Percentiles rank a stretch among this genome's conserved stretches.
Conservation (phyloP, 2,888 invertebrate species). For the Steinernema carpocapsae region DNA sequence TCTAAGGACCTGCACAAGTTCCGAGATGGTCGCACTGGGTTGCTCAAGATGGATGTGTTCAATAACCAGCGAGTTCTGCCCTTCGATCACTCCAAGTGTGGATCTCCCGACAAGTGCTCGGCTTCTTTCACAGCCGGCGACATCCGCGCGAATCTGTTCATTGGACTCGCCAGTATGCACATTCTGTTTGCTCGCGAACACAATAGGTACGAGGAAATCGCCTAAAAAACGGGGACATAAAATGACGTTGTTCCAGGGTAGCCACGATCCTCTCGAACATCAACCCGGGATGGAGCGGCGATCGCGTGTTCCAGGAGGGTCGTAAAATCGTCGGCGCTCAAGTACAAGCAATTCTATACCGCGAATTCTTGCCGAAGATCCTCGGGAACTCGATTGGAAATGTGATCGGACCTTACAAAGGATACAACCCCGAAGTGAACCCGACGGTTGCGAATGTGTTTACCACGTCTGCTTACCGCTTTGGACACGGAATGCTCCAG, state of each 20-base stretch:
- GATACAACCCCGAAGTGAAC: slow-evolving; percentile 79
- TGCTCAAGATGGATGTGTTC: slow-evolving; percentile 51
- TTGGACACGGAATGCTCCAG: slow-evolving; percentile 95
- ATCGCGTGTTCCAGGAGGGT: slow-evolving; percentile 83
- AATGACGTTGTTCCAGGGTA: slow-evolving; percentile 73
- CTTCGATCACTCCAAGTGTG: slow-evolving; percentile 65
- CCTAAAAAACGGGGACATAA: not conserved
- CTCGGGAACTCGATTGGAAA: slow-evolving; percentile 79
- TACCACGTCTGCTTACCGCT: slow-evolving; percentile 89
- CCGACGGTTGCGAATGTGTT: slow-evolving; percentile 92
- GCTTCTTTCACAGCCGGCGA: slow-evolving; percentile 64
- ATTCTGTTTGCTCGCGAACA: slow-evolving; percentile 84
- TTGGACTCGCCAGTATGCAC: slow-evolving; percentile 74
- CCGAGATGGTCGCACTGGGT: slow-evolving; percentile 64
- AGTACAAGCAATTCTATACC: slow-evolving; percentile 69
- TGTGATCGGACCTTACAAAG: slow-evolving; percentile 80
- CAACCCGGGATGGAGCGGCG: slow-evolving; percentile 92
- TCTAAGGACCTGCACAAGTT: slow-evolving; percentile 64
- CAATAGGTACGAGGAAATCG: slow-evolving; percentile 73
- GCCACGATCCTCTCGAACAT: slow-evolving; percentile 79
- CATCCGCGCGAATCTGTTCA: slow-evolving; percentile 64
- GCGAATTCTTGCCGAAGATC: slow-evolving; percentile 87
- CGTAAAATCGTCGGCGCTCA: slow-evolving; percentile 84
- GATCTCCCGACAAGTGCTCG: slow-evolving; percentile 55
- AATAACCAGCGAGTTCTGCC: slow-evolving; percentile 60